Conservation (phyloP, 1,140 invertebrate species). For the Lepidurus packardi region DNA sequence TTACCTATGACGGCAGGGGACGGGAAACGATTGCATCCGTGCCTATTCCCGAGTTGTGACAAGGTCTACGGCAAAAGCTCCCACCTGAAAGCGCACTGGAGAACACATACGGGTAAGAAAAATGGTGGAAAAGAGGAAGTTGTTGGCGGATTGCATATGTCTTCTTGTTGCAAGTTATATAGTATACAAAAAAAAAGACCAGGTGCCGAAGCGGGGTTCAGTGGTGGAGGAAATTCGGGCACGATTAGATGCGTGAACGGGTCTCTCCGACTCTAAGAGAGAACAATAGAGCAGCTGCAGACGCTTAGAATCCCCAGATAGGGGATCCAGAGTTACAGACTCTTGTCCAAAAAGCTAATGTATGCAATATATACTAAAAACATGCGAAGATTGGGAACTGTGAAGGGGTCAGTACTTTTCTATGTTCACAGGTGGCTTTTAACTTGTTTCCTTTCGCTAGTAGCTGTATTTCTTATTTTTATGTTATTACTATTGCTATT, state of each 20-base stretch:
- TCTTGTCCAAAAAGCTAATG: not conserved
- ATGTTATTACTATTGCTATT: too few species aligned
- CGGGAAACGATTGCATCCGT: constrained; percentile 71
- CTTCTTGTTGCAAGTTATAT: not conserved
- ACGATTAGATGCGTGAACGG: constrained; percentile 11
- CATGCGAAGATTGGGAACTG: not conserved
- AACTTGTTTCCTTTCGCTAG: not conserved
- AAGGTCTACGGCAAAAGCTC: constrained; percentile 95
- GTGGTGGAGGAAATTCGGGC: not conserved
- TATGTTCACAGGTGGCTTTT: too few species aligned
- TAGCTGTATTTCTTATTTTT: too few species aligned
- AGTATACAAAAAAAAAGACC: not conserved
- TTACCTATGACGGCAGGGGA: constrained; percentile 22
- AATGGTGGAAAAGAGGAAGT: not conserved
- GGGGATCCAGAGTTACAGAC: not conserved
- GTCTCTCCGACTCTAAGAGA: not conserved
- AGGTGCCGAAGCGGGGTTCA: not conserved
- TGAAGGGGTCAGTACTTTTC: too few species aligned
- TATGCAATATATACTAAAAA: not conserved
- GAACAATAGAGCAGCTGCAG: constrained; percentile 17
- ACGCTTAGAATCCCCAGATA: not conserved
- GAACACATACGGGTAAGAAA: constrained; percentile 77
- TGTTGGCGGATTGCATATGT: not conserved
- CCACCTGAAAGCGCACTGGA: constrained; percentile 84
- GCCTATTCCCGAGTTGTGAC: constrained; percentile 78